Evolutionary conservation across 2,888 invertebrate species (phyloP).

Genomic region (Apamea anceps): DNA sequence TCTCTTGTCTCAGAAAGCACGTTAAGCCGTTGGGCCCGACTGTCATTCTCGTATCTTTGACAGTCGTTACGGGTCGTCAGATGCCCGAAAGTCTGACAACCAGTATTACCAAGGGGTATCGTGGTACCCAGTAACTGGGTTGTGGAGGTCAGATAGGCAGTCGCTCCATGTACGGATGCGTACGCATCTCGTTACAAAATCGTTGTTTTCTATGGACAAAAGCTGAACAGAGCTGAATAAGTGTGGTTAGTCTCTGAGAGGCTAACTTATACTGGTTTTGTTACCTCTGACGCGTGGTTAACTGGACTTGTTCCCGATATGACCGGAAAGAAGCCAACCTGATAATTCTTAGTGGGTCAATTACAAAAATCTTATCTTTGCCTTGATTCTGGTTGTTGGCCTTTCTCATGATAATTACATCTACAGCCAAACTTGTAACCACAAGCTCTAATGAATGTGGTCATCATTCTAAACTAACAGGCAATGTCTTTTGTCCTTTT

Average conservation of each 20-base stretch:
- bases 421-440: neutral
- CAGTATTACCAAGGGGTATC: too few species aligned
- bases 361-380: neutral
- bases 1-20: neutral
- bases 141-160: too few species aligned
- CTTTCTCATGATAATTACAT: neutral
- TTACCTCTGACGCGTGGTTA: too few species aligned
- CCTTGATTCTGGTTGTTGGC: neutral
- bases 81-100: too few species aligned
- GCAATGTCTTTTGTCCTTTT: conserved; percentile 3
- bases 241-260: neutral
- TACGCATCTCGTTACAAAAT: too few species aligned
- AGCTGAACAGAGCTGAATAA: too few species aligned
- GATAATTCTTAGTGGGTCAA: neutral
- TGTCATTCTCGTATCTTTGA: neutral
- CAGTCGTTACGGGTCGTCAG: neutral
- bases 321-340: neutral
- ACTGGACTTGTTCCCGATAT: neutral
- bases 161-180: too few species aligned
- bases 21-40: neutral
- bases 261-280: neutral
- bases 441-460: neutral
- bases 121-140: too few species aligned
- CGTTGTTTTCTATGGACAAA: too few species aligned
- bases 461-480: conserved; percentile 1